A percentile compares a stretch with the other conserved stretches of the same genome.
These are phyloP conservation scores for Thalpophila matura DNA, from an alignment of 2,888 invertebrate species.

Conservation along the genomic window DNA sequence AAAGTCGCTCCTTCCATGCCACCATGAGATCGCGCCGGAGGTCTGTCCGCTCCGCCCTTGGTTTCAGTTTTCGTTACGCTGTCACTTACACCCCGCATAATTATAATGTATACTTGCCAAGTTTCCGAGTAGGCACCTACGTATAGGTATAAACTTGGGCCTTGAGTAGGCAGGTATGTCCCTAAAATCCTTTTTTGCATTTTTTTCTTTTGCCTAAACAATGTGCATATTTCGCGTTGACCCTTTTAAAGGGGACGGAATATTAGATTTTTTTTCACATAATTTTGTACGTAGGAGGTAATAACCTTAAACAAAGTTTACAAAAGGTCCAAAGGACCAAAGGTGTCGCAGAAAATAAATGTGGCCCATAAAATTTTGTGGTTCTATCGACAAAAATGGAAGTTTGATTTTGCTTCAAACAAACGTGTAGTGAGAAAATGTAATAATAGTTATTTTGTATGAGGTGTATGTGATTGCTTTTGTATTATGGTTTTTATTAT, in stretches of 20 bases:
- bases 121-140: neutral
- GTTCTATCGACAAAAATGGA: slow-evolving; percentile 44
- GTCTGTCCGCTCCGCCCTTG: too few species aligned
- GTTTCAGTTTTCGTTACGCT: too few species aligned
- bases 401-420: slow-evolving; percentile 44
- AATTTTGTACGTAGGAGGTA: slow-evolving; percentile 31
- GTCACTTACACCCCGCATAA: too few species aligned
- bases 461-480: slow-evolving; percentile 8
- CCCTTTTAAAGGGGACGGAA: slow-evolving; percentile 74
- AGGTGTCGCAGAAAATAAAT: slow-evolving; percentile 42
- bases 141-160: slow-evolving; percentile 2
- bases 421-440: neutral
- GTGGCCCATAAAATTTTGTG: slow-evolving; percentile 50
- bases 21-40: too few species aligned
- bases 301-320: slow-evolving; percentile 38
- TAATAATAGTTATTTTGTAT: slow-evolving; percentile 10
- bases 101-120: too few species aligned
- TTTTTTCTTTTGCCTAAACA: slow-evolving; percentile 68
- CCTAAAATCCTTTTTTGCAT: slow-evolving; percentile 35
- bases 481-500: neutral
- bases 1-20: too few species aligned
- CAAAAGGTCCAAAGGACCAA: slow-evolving; percentile 33
- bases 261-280: slow-evolving; percentile 72
- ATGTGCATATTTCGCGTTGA: slow-evolving; percentile 77
- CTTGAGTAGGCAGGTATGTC: slow-evolving; percentile 9